A percentile compares a stretch with the other conserved stretches of the same genome.
These are phyloP conservation scores for Hypena proboscidalis DNA, from an alignment of 2,888 invertebrate genomes.

Conservation along the genomic window DNA sequence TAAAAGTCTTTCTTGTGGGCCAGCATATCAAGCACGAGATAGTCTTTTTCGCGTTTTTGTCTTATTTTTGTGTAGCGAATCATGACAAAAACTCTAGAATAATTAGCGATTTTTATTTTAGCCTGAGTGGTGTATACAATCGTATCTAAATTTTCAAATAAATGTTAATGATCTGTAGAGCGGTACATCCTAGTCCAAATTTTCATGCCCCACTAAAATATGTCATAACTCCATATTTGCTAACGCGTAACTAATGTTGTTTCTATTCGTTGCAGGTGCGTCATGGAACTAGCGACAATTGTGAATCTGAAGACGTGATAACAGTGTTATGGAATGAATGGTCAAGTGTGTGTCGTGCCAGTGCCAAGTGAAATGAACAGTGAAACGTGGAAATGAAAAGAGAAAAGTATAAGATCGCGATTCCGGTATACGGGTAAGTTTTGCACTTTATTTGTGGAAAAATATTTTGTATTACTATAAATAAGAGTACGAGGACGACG, in stretches of 20 bases:
- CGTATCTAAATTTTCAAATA: constrained; percentile 8
- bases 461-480: too few species aligned
- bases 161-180: not conserved
- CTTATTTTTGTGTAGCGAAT: too few species aligned
- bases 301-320: constrained; percentile 51
- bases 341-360: constrained; percentile 44
- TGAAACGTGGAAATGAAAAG: constrained; percentile 82
- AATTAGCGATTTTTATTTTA: too few species aligned
- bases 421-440: constrained; percentile 68
- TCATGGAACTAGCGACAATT: constrained; percentile 47
- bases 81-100: too few species aligned
- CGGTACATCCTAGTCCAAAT: constrained; percentile 8
- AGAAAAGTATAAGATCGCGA: constrained; percentile 79
- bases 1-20: too few species aligned
- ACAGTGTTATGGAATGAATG: constrained; percentile 54
- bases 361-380: constrained; percentile 68
- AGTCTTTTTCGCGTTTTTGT: too few species aligned
- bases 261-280: constrained; percentile 60
- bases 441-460: not conserved
- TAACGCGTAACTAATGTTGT: constrained; percentile 40
- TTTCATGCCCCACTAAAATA: constrained; percentile 33
- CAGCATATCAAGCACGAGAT: too few species aligned
- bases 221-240: constrained; percentile 20
- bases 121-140: too few species aligned
- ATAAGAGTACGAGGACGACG: too few species aligned